Base-by-base conservation (phyloP, 2,797 vertebrate genomes). In the Myotis planiceps region DNA sequence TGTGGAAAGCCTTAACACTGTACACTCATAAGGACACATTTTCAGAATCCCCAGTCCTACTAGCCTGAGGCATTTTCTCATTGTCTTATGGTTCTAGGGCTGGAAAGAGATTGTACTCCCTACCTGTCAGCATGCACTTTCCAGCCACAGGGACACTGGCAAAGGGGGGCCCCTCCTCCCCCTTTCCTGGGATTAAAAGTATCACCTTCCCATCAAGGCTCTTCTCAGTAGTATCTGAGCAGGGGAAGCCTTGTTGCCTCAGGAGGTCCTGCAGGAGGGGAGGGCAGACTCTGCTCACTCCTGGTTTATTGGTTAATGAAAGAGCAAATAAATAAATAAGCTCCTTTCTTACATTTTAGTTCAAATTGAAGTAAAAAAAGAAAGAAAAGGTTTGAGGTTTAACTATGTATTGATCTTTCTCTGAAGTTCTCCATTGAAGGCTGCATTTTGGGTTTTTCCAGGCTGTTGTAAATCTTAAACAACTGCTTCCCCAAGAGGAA, bases 361-460 rank as follows among this genome's bases (percentile, higher is more conserved):
- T 94, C 51, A 81, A 55, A 85, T 60, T 93, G 53, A 84, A 79
- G 32, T 66, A 63, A 9, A 23, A 49, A 39, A 29, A 34, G 10
- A 37, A 68, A 68, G 9, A 60, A 58, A 71, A 92, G 1, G 29
- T 37, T 82, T 80, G 76, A 94, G 66, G n/a, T 90, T 93, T 92
- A 88, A 95, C 32, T 81, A 14, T 78, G 81, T 84, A 51, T 69
- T 81, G 71, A 84, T 39, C 90, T 92, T 81, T 93, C 74, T 83
- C 79, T 81, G 65, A 90, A 93, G 83, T 89, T 97, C 88, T 83
- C 71, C 8, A 49, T 47, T 34, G 74, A 90, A 72, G 74, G 47
- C 88, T 51, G n/a, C 79, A 91, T 55, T 94, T 90, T 15, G 97
- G 94, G 93, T 86, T 92, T 97, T 95, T 97, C 92, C 94, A 68